Percentiles rank a stretch among this genome's conserved stretches.
Conservation (phyloP, 2,888 invertebrate species). For the Watsonalla binaria region DNA sequence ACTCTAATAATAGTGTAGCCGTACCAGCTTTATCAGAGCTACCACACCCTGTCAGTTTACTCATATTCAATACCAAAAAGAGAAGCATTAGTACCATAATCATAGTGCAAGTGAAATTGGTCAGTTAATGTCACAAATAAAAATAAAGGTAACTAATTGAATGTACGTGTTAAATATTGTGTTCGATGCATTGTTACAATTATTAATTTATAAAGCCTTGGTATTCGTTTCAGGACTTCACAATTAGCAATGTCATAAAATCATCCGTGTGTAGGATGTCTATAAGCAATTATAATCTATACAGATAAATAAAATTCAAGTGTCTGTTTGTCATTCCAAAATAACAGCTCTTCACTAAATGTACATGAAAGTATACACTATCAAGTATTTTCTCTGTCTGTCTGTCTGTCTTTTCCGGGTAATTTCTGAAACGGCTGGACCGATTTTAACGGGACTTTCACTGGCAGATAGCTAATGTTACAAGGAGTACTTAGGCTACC, state of each 20-base stretch:
- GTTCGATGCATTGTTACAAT: constrained; percentile 23
- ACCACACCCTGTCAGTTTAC: constrained; percentile 8
- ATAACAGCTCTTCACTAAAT: too few relatives aligned
- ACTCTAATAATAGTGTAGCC: constrained; percentile 37
- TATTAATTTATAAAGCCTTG: constrained; percentile 30
- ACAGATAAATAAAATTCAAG: too few relatives aligned
- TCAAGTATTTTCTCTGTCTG: too few relatives aligned
- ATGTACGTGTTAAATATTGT: too few relatives aligned
- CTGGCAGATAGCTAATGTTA: too few relatives aligned
- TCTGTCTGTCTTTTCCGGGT: too few relatives aligned
- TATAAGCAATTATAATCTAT: background rate
- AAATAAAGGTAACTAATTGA: too few relatives aligned
- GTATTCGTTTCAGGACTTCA: constrained; percentile 38
- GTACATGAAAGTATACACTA: too few relatives aligned
- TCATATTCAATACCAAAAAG: background rate
- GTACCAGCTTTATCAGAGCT: constrained; percentile 17
- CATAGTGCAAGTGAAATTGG: background rate
- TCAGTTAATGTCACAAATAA: background rate
- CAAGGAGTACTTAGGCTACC: too few relatives aligned
- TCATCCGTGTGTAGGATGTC: background rate
- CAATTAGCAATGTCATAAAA: constrained; percentile 27
- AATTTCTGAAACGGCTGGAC: too few relatives aligned
- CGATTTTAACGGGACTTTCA: too few relatives aligned
- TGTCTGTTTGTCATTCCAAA: too few relatives aligned
- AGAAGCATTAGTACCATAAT: background rate